Conservation (phyloP, 1,140 invertebrate genomes). For the Papilio xuthus region DNA sequence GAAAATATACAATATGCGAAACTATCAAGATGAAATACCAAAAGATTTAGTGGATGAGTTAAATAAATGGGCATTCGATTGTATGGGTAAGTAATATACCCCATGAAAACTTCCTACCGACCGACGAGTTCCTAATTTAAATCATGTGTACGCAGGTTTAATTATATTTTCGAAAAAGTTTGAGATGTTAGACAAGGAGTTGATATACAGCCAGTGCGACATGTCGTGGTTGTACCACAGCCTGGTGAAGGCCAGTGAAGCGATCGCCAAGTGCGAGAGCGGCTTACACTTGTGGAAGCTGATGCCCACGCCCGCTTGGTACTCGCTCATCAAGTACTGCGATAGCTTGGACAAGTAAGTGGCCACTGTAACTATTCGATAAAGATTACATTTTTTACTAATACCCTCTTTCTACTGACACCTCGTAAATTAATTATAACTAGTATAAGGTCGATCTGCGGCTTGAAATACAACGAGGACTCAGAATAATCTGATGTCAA, state of each 20-base stretch:
- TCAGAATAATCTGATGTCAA: no score
- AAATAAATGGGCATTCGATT: conserved; percentile 86
- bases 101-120: no score
- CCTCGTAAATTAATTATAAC: no score
- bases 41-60: conserved; percentile 83
- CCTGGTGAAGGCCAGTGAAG: conserved; percentile 82
- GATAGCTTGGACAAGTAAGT: conserved; percentile 82
- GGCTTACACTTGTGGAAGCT: conserved; percentile 86
- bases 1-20: conserved; percentile 75
- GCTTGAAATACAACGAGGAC: no score
- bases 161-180: conserved; percentile 84
- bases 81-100: conserved; percentile 76
- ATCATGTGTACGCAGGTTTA: conserved; percentile 56
- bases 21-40: conserved; percentile 84
- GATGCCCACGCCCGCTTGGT: conserved; percentile 83
- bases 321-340: conserved; percentile 82
- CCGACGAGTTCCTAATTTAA: no score
- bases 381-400: no score
- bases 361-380: background rate
- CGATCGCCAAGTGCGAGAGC: conserved; percentile 84
- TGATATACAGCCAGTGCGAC: conserved; percentile 79
- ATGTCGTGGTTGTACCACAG: conserved; percentile 83
- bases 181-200: conserved; percentile 80
- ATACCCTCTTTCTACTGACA: no score
- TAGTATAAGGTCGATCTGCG: no score